Evolutionary conservation across 2,888 invertebrate species (phyloP), one percentile per base, ranked within the genome.

Genomic region (Dioctria rufipes): DNA sequence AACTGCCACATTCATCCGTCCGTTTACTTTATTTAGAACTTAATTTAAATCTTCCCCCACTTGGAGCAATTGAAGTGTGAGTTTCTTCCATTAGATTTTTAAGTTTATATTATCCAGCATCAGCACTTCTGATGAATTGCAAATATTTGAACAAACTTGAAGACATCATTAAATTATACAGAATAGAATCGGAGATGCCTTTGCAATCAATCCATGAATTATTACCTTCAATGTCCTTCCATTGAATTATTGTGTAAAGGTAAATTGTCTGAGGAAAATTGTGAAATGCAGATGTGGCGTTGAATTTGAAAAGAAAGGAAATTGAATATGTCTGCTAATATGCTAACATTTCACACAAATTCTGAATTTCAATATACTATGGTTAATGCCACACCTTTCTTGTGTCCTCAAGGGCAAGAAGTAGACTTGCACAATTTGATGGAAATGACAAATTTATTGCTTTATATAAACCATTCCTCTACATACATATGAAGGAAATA

Each of bases 141-240:
- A 69, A 69, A 69, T 69, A 69, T 69, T 69, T 69, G 69, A 69
- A 69, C 39, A 54, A 69, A 69, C 69, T 51, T 51, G 69, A 69
- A 61, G 51, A 69, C 51, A n/a, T 25, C 51, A 54, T 49, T 51
- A 49, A 69, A 69, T 69, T 69, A 51, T 51, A 51, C 51, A 5
- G 51, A 69, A n/a, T 11, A 2, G 54, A 54, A 4, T 51, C 37
- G 69, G 25, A 69, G 40, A 69, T 69, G 49, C 49, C 69, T 69
- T 69, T 37, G 69, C 40, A 69, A 69, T 69, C 69, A 69, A 69
- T 2, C 25, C 25, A 25, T 69, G 51, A 51, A 39, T 54, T 11
- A 11, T 54, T n/a, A 4, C 11, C 54, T 11, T 54, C 9, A 8
- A 25, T 25, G 25, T 25, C 2, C 25, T 25, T 25, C 25, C 25